A percentile compares a stretch with the other conserved stretches of the same genome.
Evolutionary conservation across 2,888 invertebrate species (phyloP).

Genomic region (Sarcophaga rosellei): DNA sequence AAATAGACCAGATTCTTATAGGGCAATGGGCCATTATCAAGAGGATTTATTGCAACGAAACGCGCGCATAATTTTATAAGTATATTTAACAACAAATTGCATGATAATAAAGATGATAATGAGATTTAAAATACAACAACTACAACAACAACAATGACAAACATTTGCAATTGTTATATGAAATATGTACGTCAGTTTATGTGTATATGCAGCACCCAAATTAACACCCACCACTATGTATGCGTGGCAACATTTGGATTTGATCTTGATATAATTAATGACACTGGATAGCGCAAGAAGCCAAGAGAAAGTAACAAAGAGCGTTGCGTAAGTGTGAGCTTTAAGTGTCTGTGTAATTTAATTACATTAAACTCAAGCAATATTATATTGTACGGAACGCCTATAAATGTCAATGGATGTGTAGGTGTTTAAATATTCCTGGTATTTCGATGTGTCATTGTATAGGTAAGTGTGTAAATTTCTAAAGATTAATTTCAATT

Average conservation of each 20-base stretch:
- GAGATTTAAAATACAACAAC: background rate
- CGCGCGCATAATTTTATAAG: slow-evolving; percentile 11
- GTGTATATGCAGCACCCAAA: background rate
- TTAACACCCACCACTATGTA: background rate
- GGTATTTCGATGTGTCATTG: background rate
- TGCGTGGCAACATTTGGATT: slow-evolving; percentile 9
- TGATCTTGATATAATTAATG: slow-evolving; percentile 23
- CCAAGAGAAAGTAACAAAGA: background rate
- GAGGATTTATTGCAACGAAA: slow-evolving; percentile 28
- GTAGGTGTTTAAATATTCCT: background rate
- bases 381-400: slow-evolving; percentile 52
- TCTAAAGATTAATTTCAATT: slow-evolving; percentile 64
- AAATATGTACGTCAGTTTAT: background rate
- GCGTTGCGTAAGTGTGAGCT: slow-evolving; percentile 20
- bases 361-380: slow-evolving; percentile 67
- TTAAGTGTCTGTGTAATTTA: slow-evolving; percentile 61
- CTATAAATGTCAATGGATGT: background rate
- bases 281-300: slow-evolving; percentile 1
- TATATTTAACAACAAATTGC: slow-evolving; percentile 34
- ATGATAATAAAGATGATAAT: slow-evolving; percentile 7
- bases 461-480: slow-evolving; percentile 34
- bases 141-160: background rate
- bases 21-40: background rate
- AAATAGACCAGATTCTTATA: slow-evolving; percentile 12
- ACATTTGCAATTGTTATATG: background rate